A percentile compares a stretch with the other conserved stretches of the same genome.
Conservation (phyloP, 2,797 vertebrate genomes). For the Helarctos malayanus region DNA sequence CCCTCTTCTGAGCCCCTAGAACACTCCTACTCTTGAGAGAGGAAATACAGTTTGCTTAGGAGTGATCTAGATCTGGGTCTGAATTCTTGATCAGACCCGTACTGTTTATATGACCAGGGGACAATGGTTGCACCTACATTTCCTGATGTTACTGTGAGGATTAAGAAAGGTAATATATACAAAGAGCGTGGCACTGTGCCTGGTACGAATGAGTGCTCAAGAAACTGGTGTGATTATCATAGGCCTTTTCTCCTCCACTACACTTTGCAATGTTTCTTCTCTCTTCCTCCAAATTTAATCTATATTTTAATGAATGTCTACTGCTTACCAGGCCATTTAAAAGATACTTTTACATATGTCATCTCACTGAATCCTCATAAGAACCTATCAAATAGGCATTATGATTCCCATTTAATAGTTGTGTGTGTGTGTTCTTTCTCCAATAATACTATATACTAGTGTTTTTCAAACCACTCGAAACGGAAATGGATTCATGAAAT, state of each 20-base stretch:
- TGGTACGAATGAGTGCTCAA: neutral
- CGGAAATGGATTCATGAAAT: neutral
- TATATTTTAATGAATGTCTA: neutral
- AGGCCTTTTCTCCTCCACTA: neutral
- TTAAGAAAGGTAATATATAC: neutral
- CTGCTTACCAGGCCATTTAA: neutral
- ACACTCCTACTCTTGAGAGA: neutral
- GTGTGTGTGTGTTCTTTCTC: neutral
- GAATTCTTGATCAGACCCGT: neutral
- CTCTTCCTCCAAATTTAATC: neutral
- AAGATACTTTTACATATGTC: conserved; percentile 4
- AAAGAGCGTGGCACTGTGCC: neutral
- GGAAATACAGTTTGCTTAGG: neutral
- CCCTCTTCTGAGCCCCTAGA: neutral
- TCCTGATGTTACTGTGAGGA: neutral
- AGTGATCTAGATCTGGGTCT: neutral
- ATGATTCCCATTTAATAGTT: neutral
- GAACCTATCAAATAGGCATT: neutral
- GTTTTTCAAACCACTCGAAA: conserved; percentile 21
- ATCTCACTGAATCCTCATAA: neutral
- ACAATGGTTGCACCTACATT: neutral
- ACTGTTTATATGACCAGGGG: neutral
- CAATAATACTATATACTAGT: neutral
- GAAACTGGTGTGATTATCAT: neutral
- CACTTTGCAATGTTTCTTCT: neutral